Base-by-base conservation (phyloP, 2,113 vertebrate genomes). In the Psittacara wagleri region DNA sequence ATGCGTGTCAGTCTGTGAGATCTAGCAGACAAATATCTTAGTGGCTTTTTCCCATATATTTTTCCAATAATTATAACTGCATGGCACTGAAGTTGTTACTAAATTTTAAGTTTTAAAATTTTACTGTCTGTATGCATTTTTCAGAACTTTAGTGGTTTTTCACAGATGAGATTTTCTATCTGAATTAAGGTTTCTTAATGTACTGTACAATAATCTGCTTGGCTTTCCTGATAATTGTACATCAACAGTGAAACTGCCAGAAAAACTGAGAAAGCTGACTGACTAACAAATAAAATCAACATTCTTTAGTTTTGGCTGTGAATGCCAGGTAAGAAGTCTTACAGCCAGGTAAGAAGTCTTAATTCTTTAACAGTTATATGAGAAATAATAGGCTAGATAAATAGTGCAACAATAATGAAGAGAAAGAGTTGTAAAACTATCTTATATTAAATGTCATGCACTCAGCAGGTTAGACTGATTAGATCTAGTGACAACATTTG, bases 401-500 rank as follows among this genome's bases (percentile, higher is more conserved):
- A 79, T 86, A 90, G 33, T 48, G 44, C 15, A 92, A 93, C 59
- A 83, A 93, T 86, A 88, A 83, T 70, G 67, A 79, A 94, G 57
- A 91, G 12, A 83, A 74, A 63, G 17, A 55, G 35, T 22, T 92
- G 68, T 90, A 88, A 86, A 94, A 39, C 44, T 86, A 92, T 64
- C 27, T 19, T 84, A 10, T 83, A 88, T 88, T 94, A 68, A 94
- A 90, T 88, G n/a, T 75, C 79, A 67, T 88, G 64, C 63, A 82
- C 29, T 88, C 61, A 64, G 76, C 48, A 93, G 37, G 77, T 86
- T 83, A 84, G 27, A 51, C 61, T 61, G 85, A 94, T 96, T 92
- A 93, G 15, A 90, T 88, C 90, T 88, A 96, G 68, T 70, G 68
- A 63, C 52, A 95, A 85, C 83, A 94, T 93, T 92, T 96, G 17